These are phyloP conservation scores for Cosmopolites sordidus DNA, from an alignment of 2,888 invertebrate genomes.

Conservation along the genomic window DNA sequence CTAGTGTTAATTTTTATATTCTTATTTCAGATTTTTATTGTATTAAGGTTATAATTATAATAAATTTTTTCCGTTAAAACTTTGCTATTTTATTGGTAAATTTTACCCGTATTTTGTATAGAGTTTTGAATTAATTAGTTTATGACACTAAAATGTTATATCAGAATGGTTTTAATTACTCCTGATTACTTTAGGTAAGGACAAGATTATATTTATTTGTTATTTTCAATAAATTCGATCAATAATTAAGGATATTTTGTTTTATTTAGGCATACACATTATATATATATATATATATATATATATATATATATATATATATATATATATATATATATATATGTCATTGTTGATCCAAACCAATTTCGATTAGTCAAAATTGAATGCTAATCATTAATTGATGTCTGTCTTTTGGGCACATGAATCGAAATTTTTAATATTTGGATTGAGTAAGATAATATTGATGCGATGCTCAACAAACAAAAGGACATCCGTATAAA, in stretches of 20 bases:
- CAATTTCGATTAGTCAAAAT: too few relatives aligned
- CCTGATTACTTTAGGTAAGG: not conserved
- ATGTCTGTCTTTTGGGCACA: not conserved
- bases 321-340: too few relatives aligned
- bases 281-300: too few relatives aligned
- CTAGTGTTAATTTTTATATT: slow-evolving; percentile 18
- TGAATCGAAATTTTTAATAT: not conserved
- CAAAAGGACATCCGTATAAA: too few relatives aligned
- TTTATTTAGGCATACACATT: too few relatives aligned
- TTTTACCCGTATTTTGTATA: slow-evolving; percentile 35
- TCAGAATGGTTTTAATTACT: not conserved
- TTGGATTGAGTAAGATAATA: too few relatives aligned
- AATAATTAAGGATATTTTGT: not conserved
- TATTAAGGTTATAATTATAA: slow-evolving; percentile 24
- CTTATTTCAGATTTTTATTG: slow-evolving; percentile 24
- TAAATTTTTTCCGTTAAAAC: slow-evolving; percentile 17
- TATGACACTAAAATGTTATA: slow-evolving; percentile 10
- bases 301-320: too few relatives aligned
- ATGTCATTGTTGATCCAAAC: too few relatives aligned
- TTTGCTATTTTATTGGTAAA: slow-evolving; percentile 31
- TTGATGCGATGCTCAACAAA: too few relatives aligned
- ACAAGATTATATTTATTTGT: not conserved
- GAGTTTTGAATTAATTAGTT: slow-evolving; percentile 26
- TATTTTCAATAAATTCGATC: not conserved
- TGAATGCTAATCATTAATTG: too few relatives aligned